phyloP scores from a whole-genome alignment of 2,888 invertebrate species.

The Lamellibrachia columna region DNA sequence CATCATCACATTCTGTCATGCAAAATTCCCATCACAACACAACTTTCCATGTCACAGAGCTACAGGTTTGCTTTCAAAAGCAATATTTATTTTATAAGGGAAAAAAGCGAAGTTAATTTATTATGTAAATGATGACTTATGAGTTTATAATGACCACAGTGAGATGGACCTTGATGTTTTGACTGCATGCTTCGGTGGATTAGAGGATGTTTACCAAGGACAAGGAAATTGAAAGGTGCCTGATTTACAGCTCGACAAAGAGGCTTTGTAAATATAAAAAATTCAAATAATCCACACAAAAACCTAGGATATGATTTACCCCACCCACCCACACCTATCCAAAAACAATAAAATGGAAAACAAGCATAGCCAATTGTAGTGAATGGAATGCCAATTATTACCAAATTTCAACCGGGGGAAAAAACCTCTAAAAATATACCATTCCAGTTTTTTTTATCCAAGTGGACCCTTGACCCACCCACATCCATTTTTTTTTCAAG shows the following conservation, averaged over 20 bases:
- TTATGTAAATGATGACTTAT: neutral
- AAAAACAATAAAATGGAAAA: too few relatives aligned
- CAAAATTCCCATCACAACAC: neutral
- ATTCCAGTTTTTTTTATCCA: too few relatives aligned
- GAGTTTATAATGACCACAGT: neutral
- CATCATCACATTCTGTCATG: neutral
- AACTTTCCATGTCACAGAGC: neutral
- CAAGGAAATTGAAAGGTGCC: neutral
- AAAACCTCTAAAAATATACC: too few relatives aligned
- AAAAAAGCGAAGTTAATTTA: neutral
- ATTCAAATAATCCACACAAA: too few relatives aligned
- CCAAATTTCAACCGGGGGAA: too few relatives aligned
- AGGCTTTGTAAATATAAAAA: neutral
- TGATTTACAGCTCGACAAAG: neutral
- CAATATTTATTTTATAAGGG: neutral
- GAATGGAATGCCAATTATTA: too few relatives aligned
- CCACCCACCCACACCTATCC: too few relatives aligned
- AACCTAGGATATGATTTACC: too few relatives aligned
- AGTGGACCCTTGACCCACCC: too few relatives aligned
- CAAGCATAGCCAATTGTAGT: too few relatives aligned
- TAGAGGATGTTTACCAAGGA: neutral
- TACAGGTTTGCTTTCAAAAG: neutral
- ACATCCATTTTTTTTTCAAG: too few relatives aligned
- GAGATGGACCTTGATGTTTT: neutral
- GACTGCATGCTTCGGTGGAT: neutral